phyloP scores from a whole-genome alignment of 2,888 invertebrate species.

The Junonia oenone region DNA sequence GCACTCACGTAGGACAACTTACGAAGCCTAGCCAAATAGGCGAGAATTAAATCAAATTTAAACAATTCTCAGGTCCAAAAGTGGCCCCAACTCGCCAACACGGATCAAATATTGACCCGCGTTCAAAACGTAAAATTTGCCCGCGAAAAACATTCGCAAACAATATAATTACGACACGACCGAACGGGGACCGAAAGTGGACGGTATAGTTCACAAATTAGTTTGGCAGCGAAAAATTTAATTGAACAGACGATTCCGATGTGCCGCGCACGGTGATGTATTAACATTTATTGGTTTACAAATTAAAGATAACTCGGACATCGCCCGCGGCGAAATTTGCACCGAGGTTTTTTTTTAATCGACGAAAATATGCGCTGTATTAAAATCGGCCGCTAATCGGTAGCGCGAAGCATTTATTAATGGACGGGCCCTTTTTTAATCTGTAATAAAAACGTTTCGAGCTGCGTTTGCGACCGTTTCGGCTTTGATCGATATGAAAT shows the following conservation, averaged over 20 bases:
- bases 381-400: conserved; percentile 44
- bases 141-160: conserved; percentile 68
- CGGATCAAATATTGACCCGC: conserved; percentile 69
- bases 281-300: conserved; percentile 77
- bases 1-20: background rate
- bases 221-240: conserved; percentile 67
- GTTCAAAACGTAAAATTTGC: conserved; percentile 66
- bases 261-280: conserved; percentile 53
- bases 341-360: conserved; percentile 47
- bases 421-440: conserved; percentile 38
- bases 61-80: conserved; percentile 46
- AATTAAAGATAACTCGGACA: conserved; percentile 67
- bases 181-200: conserved; percentile 52
- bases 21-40: conserved; percentile 15
- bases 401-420: conserved; percentile 45
- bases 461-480: conserved; percentile 35
- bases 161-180: conserved; percentile 60
- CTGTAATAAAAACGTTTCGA: conserved; percentile 35
- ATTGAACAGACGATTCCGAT: conserved; percentile 55
- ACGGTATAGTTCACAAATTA: conserved; percentile 70
- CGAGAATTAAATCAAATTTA: conserved; percentile 46
- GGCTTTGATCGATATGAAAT: conserved; percentile 40
- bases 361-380: conserved; percentile 44
- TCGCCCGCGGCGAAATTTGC: conserved; percentile 40
- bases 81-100: conserved; percentile 41